These are phyloP conservation scores for Aleiodes sp. DNA, from an alignment of 1,140 invertebrate genomes.

Conservation along the genomic window DNA sequence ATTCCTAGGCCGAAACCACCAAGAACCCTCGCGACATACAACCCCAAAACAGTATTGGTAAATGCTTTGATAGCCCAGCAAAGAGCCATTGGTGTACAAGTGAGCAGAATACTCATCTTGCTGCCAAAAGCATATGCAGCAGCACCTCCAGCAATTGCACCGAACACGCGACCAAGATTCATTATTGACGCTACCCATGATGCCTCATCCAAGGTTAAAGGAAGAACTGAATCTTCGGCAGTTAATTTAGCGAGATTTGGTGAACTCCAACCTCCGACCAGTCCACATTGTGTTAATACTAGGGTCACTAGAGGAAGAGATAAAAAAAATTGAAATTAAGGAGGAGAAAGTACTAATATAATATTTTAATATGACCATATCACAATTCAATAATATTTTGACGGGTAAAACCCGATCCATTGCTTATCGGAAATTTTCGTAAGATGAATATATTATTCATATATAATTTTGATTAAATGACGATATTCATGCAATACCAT, in stretches of 20 bases:
- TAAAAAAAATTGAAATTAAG: not conserved
- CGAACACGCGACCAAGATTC: slow-evolving; percentile 65
- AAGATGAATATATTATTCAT: no score
- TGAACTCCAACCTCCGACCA: slow-evolving; percentile 65
- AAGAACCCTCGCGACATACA: slow-evolving; percentile 67
- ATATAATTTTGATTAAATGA: no score
- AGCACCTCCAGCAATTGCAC: slow-evolving; percentile 54
- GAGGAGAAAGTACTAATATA: no score
- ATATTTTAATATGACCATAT: no score
- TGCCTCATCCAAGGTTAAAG: slow-evolving; percentile 69
- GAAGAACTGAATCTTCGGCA: slow-evolving; percentile 65
- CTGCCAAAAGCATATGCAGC: slow-evolving; percentile 70
- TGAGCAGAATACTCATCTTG: slow-evolving; percentile 72
- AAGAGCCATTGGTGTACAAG: slow-evolving; percentile 69
- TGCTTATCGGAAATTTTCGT: no score
- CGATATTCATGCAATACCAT: no score
- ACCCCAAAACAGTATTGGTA: slow-evolving; percentile 62
- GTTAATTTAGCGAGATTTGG: slow-evolving; percentile 66
- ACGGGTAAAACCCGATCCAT: no score
- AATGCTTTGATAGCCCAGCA: slow-evolving; percentile 73
- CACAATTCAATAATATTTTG: no score
- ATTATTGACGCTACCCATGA: slow-evolving; percentile 74
- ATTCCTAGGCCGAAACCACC: slow-evolving; percentile 75
- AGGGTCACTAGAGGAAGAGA: slow-evolving; percentile 42
- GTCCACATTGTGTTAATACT: slow-evolving; percentile 36